These are phyloP conservation scores for Drosophila niveifrons DNA, from an alignment of 2,888 invertebrate species.

Conservation along the genomic window DNA sequence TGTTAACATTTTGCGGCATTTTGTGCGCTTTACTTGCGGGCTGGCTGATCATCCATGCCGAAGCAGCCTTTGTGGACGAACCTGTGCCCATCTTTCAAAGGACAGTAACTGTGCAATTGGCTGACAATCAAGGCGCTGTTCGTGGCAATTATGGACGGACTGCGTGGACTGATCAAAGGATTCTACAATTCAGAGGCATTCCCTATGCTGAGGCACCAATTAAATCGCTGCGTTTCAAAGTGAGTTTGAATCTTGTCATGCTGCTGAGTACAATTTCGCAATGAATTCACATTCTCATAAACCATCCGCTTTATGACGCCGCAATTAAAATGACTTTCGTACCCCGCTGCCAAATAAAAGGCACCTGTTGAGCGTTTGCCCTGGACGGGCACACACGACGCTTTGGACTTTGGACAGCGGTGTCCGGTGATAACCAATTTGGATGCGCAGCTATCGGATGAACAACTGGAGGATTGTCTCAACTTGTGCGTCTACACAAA, in stretches of 20 bases:
- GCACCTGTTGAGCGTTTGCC: constrained; percentile 76
- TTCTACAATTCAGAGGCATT: constrained; percentile 83
- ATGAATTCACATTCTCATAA: constrained; percentile 31
- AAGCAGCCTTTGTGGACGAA: constrained; percentile 19
- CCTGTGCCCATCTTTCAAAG: constrained; percentile 3
- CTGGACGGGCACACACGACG: constrained; percentile 79
- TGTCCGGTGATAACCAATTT: constrained; percentile 82
- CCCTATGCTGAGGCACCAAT: constrained; percentile 84
- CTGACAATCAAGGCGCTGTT: constrained; percentile 73
- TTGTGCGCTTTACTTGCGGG: constrained; percentile 35
- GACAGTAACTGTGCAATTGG: constrained; percentile 60
- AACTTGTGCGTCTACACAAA: constrained; percentile 84
- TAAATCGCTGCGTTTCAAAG: constrained; percentile 78
- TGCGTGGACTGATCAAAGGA: constrained; percentile 78
- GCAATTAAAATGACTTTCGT: neutral
- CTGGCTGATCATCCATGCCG: constrained; percentile 50
- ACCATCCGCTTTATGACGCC: constrained; percentile 12
- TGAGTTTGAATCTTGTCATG: constrained; percentile 48
- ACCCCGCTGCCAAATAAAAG: constrained; percentile 34
- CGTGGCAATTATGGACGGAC: constrained; percentile 75
- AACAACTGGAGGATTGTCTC: constrained; percentile 84
- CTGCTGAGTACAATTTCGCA: neutral
- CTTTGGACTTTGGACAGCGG: constrained; percentile 77
- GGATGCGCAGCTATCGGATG: constrained; percentile 46
- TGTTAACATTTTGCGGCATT: constrained; percentile 60